These are phyloP conservation scores for Andrena minutula DNA, from an alignment of 2,888 invertebrate genomes.

Conservation along the genomic window DNA sequence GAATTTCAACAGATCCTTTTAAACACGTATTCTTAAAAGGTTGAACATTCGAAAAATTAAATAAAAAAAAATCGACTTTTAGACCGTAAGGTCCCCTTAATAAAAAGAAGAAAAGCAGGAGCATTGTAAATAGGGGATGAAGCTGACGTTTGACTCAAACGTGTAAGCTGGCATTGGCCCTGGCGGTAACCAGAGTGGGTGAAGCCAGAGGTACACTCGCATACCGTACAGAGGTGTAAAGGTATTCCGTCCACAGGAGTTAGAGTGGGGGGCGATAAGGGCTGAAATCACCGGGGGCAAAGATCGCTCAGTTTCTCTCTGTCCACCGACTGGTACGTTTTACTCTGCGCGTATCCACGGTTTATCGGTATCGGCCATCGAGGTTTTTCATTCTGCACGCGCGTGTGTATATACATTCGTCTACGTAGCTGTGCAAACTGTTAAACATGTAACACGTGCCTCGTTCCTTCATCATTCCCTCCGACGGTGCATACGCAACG, in stretches of 20 bases:
- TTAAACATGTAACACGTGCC: conserved; percentile 8
- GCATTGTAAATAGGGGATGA: neutral
- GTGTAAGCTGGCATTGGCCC: conserved; percentile 35
- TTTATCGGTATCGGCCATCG: conserved; percentile 30
- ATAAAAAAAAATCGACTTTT: too few relatives aligned
- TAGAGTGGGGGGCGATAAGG: conserved; percentile 78
- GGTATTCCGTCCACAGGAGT: conserved; percentile 65
- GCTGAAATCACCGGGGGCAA: conserved; percentile 81
- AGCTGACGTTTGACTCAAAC: conserved; percentile 11
- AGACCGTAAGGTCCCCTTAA: too few relatives aligned
- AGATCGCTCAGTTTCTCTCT: conserved; percentile 82
- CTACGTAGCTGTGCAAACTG: conserved; percentile 7
- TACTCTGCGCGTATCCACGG: conserved; percentile 50
- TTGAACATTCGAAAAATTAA: too few relatives aligned
- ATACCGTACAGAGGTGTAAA: conserved; percentile 65
- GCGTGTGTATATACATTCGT: neutral
- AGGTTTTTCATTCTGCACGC: conserved; percentile 27
- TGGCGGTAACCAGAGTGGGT: conserved; percentile 24
- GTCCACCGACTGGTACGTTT: conserved; percentile 73
- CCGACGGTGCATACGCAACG: too few relatives aligned
- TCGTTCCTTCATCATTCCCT: neutral
- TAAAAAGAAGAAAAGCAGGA: conserved; percentile 2
- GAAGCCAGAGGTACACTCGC: conserved; percentile 34
- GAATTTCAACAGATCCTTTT: too few relatives aligned
- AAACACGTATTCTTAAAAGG: too few relatives aligned